Evolutionary conservation across 2,888 invertebrate species (phyloP).

Genomic region (Xestia ashworthii): DNA sequence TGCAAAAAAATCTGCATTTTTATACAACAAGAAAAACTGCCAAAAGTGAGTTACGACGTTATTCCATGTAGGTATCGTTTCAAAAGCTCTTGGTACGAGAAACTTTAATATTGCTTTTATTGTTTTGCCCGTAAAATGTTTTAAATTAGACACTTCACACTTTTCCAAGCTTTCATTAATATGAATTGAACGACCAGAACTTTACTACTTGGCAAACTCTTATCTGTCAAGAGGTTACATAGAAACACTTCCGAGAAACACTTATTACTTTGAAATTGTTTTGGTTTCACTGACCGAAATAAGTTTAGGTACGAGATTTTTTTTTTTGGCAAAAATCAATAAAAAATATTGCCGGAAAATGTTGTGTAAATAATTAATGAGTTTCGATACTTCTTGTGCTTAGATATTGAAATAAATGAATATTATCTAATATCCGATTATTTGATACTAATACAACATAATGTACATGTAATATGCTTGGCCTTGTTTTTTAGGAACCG

Average conservation of each 20-base stretch:
- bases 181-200: neutral
- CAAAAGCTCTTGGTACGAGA: neutral
- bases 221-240: neutral
- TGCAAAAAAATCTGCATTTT: too few relatives aligned
- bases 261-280: neutral
- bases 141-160: neutral
- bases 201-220: neutral
- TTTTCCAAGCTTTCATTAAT: neutral
- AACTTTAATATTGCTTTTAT: slow-evolving; percentile 5
- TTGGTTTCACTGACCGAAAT: neutral
- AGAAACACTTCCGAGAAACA: neutral
- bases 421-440: neutral
- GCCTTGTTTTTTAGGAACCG: slow-evolving; percentile 11
- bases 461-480: neutral
- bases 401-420: neutral
- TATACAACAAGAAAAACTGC: too few relatives aligned
- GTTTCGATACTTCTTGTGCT: neutral
- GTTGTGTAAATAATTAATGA: neutral
- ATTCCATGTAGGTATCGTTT: neutral
- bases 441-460: neutral
- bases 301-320: too few relatives aligned
- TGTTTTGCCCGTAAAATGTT: neutral
- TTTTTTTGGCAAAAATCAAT: neutral
- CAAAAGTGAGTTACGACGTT: too few relatives aligned
- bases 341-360: neutral